These are phyloP conservation scores for Conopomorpha cramerella DNA, from an alignment of 1,140 invertebrate species.

Conservation along the genomic window DNA sequence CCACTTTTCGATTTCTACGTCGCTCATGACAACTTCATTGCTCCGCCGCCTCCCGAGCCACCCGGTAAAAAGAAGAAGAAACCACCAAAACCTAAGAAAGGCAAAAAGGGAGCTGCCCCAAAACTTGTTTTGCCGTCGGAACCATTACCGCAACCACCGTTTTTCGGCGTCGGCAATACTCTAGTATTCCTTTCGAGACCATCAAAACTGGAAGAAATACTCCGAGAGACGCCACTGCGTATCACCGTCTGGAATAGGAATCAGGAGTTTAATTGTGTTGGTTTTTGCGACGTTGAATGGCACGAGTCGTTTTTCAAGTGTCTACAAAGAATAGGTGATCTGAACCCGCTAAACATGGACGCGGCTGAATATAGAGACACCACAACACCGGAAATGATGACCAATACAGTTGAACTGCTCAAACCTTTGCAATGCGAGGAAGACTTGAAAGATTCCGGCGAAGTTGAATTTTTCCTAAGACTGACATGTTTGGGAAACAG, in stretches of 20 bases:
- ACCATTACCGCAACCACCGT: constrained; percentile 42
- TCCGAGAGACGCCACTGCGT: constrained; percentile 40
- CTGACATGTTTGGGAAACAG: constrained; percentile 43
- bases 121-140: constrained; percentile 42
- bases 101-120: constrained; percentile 12
- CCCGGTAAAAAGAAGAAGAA: constrained; percentile 6
- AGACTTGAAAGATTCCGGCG: constrained; percentile 42
- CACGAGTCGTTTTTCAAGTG: constrained; percentile 40
- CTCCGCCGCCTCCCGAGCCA: constrained; percentile 38
- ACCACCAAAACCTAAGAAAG: constrained; percentile 23
- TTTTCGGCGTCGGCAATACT: constrained; percentile 42
- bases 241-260: constrained; percentile 49
- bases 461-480: constrained; percentile 41
- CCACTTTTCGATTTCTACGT: constrained; percentile 48
- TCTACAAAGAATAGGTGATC: constrained; percentile 23
- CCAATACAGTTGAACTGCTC: constrained; percentile 37
- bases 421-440: constrained; percentile 41
- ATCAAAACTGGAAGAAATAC: constrained; percentile 34
- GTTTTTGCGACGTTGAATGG: constrained; percentile 39
- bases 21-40: constrained; percentile 44
- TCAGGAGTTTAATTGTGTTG: constrained; percentile 41
- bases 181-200: constrained; percentile 45
- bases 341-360: constrained; percentile 43
- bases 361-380: constrained; percentile 35
- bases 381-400: constrained; percentile 31